phyloP scores from a whole-genome alignment of 2,797 vertebrate species.

The Varecia variegata region DNA sequence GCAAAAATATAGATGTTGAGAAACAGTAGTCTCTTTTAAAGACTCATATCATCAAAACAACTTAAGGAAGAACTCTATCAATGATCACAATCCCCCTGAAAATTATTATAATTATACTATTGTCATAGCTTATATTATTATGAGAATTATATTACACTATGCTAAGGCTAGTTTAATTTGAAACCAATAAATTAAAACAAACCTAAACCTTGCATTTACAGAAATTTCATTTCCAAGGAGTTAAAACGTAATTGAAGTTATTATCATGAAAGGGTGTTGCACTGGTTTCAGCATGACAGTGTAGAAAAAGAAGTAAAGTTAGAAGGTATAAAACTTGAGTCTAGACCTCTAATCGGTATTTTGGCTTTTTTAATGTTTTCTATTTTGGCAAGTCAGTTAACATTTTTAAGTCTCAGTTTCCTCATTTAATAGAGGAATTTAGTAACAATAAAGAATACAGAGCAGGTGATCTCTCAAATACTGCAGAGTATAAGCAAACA shows the following conservation, averaged over 20 bases:
- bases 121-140: background rate
- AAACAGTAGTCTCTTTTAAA: background rate
- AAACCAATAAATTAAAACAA: conserved; percentile 40
- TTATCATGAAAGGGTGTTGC: background rate
- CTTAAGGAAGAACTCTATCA: background rate
- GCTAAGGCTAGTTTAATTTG: background rate
- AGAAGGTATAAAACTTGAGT: background rate
- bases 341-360: background rate
- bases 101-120: background rate
- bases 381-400: background rate
- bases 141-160: background rate
- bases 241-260: conserved; percentile 5
- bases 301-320: background rate
- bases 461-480: background rate
- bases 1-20: background rate
- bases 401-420: background rate
- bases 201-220: background rate
- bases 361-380: background rate
- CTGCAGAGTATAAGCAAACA: background rate
- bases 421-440: conserved; percentile 9
- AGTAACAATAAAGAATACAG: background rate
- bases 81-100: background rate
- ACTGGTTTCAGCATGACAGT: background rate
- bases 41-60: background rate
- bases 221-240: background rate